phyloP scores from a whole-genome alignment of 2,797 vertebrate genomes.

The Odontamblyopus rebecca region DNA sequence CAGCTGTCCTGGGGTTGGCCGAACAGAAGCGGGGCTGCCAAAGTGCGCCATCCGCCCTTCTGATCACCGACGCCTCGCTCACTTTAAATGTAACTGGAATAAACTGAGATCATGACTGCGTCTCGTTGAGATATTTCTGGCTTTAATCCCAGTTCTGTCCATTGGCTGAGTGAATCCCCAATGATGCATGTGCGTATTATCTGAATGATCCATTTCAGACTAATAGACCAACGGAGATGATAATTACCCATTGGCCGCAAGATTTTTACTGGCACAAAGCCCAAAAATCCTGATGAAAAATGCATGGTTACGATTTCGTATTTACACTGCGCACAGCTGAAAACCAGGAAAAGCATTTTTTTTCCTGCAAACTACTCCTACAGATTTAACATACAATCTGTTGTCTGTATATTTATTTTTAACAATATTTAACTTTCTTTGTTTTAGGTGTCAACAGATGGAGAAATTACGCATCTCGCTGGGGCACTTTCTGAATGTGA shows the following conservation, averaged over 20 bases:
- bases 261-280: neutral
- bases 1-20: neutral
- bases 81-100: neutral
- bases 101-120: neutral
- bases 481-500: constrained; percentile 93
- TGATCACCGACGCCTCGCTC: neutral
- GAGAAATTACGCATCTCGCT: constrained; percentile 94
- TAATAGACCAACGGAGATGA: constrained; percentile 3
- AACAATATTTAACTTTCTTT: neutral
- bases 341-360: neutral
- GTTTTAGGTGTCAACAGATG: constrained; percentile 88
- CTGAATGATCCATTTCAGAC: neutral
- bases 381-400: neutral
- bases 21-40: neutral
- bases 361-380: neutral
- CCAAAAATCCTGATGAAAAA: neutral
- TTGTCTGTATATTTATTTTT: neutral
- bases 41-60: neutral
- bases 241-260: neutral
- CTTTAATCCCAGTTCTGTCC: neutral
- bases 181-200: neutral
- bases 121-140: constrained; percentile 1
- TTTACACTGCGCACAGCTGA: neutral
- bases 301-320: neutral
- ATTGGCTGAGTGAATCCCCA: neutral